These are phyloP conservation scores for Helicoverpa assulta DNA, from an alignment of 2,888 invertebrate genomes.

Conservation along the genomic window DNA sequence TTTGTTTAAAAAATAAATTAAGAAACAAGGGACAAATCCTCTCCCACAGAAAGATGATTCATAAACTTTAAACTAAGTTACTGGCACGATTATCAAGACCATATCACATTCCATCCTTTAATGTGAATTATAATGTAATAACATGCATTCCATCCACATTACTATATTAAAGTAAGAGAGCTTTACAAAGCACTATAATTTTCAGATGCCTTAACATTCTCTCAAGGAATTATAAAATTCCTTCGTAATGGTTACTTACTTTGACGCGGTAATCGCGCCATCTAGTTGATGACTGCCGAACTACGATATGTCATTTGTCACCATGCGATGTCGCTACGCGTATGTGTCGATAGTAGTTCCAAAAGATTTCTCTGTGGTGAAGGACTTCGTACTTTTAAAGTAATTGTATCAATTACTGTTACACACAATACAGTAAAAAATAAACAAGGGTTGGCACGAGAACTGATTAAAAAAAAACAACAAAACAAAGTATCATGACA, in stretches of 20 bases:
- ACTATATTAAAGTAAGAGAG: conserved; percentile 58
- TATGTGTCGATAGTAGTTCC: conserved; percentile 6
- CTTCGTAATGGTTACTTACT: conserved; percentile 39
- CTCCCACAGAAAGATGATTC: conserved; percentile 41
- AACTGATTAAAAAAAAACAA: neutral
- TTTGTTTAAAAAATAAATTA: neutral
- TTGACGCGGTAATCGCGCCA: conserved; percentile 72
- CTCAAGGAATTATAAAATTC: conserved; percentile 63
- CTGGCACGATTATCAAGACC: conserved; percentile 31
- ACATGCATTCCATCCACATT: conserved; percentile 56
- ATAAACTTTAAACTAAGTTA: conserved; percentile 40
- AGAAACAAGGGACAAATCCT: neutral
- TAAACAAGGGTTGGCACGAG: neutral
- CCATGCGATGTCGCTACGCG: conserved; percentile 86
- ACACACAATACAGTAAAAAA: neutral
- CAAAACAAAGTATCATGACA: neutral
- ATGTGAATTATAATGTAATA: conserved; percentile 58
- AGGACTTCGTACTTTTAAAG: neutral
- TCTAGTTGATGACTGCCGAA: conserved; percentile 75
- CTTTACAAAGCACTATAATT: conserved; percentile 61
- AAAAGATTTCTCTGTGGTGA: neutral
- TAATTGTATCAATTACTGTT: neutral
- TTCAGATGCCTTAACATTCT: conserved; percentile 61
- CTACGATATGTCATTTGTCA: conserved; percentile 81
- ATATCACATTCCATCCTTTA: conserved; percentile 54